These are phyloP conservation scores for Thalassaphorura encarpata DNA, from an alignment of 1,140 invertebrate species.

Conservation along the genomic window DNA sequence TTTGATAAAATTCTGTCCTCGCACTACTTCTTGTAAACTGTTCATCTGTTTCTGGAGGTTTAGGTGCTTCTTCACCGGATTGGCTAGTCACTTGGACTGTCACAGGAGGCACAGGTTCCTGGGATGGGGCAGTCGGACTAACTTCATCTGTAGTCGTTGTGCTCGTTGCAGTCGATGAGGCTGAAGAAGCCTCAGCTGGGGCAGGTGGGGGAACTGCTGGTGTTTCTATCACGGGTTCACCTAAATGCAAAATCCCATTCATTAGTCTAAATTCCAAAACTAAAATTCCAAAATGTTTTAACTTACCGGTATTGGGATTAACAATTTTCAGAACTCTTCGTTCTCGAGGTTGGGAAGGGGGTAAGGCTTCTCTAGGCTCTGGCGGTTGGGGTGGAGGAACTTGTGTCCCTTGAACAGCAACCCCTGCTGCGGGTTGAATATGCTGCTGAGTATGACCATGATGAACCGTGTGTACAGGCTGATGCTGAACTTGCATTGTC, in stretches of 20 bases:
- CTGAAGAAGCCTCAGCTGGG: neutral
- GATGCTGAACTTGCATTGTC: neutral
- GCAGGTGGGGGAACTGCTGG: neutral
- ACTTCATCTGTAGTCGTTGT: neutral
- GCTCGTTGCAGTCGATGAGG: neutral
- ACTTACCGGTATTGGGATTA: conserved; percentile 17
- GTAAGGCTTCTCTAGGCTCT: neutral
- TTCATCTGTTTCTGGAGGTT: conserved; percentile 1
- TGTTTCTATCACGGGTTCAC: neutral
- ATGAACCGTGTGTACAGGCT: neutral
- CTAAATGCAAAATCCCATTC: too few species aligned
- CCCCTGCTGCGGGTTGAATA: too few species aligned
- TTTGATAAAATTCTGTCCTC: conserved; percentile 23
- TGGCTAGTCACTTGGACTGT: neutral
- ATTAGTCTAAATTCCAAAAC: too few species aligned
- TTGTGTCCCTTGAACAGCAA: neutral
- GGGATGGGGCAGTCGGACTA: neutral
- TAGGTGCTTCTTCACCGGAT: neutral
- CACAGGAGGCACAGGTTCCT: neutral
- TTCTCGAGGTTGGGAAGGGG: conserved; percentile 9
- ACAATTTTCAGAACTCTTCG: conserved; percentile 15
- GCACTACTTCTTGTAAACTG: neutral
- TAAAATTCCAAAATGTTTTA: too few species aligned
- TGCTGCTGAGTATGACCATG: neutral
- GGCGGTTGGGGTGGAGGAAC: neutral